Conservation (phyloP, 2,888 invertebrate species). For the Torymus texanus region DNA sequence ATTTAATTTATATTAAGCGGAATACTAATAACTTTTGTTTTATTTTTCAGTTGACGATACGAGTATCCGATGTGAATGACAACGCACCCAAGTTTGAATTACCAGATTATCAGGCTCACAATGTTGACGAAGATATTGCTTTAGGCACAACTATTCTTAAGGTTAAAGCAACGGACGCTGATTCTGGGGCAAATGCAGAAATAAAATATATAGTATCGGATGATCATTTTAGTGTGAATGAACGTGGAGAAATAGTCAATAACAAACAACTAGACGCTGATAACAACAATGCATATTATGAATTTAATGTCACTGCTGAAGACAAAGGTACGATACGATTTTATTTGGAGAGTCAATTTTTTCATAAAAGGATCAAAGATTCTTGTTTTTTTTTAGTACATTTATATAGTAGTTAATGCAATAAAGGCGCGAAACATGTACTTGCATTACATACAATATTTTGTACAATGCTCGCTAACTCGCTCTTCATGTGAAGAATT, state of each 20-base stretch:
- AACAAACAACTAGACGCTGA: slow-evolving; percentile 96
- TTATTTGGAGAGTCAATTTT: too few relatives aligned
- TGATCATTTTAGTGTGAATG: slow-evolving; percentile 95
- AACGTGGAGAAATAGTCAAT: slow-evolving; percentile 93
- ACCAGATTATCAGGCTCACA: slow-evolving; percentile 97
- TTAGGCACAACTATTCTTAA: slow-evolving; percentile 94
- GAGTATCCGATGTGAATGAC: slow-evolving; percentile 97
- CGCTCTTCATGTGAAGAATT: too few relatives aligned
- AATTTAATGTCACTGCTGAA: slow-evolving; percentile 94
- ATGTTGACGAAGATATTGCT: slow-evolving; percentile 95
- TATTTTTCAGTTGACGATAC: slow-evolving; percentile 85
- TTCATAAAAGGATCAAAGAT: too few relatives aligned
- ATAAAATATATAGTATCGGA: slow-evolving; percentile 94
- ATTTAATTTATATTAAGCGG: neutral
- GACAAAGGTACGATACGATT: slow-evolving; percentile 83
- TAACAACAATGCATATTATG: slow-evolving; percentile 97
- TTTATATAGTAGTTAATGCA: too few relatives aligned
- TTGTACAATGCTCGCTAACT: too few relatives aligned
- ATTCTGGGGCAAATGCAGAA: slow-evolving; percentile 96
- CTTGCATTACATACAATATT: too few relatives aligned
- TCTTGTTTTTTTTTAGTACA: too few relatives aligned
- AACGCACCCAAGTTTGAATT: slow-evolving; percentile 97
- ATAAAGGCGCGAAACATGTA: too few relatives aligned
- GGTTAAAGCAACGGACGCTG: slow-evolving; percentile 96
- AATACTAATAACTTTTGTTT: slow-evolving; percentile 3